Evolutionary conservation across 2,888 invertebrate genomes (phyloP).

Genomic region (Aspidapion aeneum): DNA sequence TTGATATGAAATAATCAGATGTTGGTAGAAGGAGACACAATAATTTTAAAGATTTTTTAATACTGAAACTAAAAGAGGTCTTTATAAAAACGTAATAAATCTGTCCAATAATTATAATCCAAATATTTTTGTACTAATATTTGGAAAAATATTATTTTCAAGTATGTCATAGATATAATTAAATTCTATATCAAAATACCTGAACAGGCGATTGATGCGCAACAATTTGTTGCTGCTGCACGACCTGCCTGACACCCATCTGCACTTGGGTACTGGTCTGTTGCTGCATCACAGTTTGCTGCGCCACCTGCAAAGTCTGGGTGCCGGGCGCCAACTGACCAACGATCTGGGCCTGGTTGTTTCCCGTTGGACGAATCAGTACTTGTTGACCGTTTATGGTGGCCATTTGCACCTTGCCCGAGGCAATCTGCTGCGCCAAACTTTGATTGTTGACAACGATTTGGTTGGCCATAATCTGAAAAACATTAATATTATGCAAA

Average conservation of each 20-base stretch:
- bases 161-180: too few species aligned
- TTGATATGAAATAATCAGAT: too few species aligned
- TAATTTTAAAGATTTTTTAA: too few species aligned
- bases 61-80: too few species aligned
- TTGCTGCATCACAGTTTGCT: not conserved
- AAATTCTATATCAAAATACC: too few species aligned
- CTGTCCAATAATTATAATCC: too few species aligned
- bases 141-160: too few species aligned
- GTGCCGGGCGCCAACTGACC: constrained; percentile 58
- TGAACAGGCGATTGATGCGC: constrained; percentile 20
- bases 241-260: constrained; percentile 1
- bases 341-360: constrained; percentile 75
- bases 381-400: constrained; percentile 85
- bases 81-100: too few species aligned
- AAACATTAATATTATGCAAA: constrained; percentile 3
- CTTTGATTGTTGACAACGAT: constrained; percentile 75
- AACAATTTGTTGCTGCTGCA: constrained; percentile 13
- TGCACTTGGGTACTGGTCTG: not conserved
- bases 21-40: too few species aligned
- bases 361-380: constrained; percentile 72
- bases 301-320: constrained; percentile 16
- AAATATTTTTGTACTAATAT: too few species aligned
- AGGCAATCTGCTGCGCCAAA: constrained; percentile 75
- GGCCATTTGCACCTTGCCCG: constrained; percentile 79
- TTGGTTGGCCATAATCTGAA: constrained; percentile 56